Base-by-base conservation (phyloP, 1,140 invertebrate genomes). In the Homarus americanus region DNA sequence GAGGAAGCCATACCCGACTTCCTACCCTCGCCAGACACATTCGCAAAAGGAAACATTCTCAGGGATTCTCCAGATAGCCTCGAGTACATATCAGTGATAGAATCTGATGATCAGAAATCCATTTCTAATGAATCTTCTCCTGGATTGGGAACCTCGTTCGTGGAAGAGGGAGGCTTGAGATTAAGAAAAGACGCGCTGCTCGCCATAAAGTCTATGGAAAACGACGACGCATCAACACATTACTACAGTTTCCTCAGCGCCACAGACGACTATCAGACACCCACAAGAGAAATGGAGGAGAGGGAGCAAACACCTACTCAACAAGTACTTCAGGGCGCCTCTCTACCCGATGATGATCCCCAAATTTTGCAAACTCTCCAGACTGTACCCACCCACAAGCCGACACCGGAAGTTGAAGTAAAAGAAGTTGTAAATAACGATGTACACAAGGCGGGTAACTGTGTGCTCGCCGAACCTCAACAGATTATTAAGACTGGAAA, bases 171-270 rank as follows among this genome's bases (percentile, higher is more conserved):
- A 20, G 88, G 82, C 12, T 34, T 90, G 49, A 49, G 73, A 28
- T 38, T 90, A 34, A 12, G 88, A 28, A 83, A 84, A 41, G 88
- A 90, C 28, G 88, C 88, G 0, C 63, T 90, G 36, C 88, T 83
- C 9, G 88, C 80, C 34, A 83, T 90, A 80, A 90, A 90, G 36
- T 53, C 80, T 7, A 83, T 83, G 88, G 79, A 89, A 20, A 75
- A 75, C 44, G 87, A 89, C 49, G 88, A 90, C 49, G 58, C 79
- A 63, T 53, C 66, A 2, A 90, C 88, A 2, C 80, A 84, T 28
- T 90, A 75, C 41, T 90, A 90, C 44, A 90, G 88, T 12, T 84
- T 90, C 66, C 66, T 76, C 40, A 90, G 66, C 17, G 80, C 80
- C 36, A 15, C 69, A 2, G 88, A 90, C n/a, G 86, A 79, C 12